A percentile compares a stretch with the other conserved stretches of the same genome.
Conservation (phyloP, 2,888 invertebrate genomes). For the Mimumesa dahlbomi region DNA sequence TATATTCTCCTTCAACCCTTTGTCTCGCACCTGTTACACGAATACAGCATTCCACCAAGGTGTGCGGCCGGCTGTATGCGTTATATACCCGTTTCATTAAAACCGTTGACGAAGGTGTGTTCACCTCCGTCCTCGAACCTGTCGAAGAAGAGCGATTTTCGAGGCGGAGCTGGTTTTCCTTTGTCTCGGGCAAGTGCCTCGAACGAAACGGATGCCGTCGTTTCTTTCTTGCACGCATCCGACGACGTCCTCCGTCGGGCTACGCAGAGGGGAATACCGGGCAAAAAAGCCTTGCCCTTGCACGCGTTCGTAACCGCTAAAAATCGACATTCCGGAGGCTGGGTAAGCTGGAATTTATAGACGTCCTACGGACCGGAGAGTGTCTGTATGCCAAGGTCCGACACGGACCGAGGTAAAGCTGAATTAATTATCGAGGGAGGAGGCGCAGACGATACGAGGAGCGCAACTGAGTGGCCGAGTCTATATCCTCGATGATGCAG, state of each 20-base stretch:
- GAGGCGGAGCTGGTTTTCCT: conserved; percentile 42
- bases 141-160: conserved; percentile 46
- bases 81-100: conserved; percentile 46
- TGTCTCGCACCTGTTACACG: no score
- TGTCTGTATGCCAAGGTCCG: conserved; percentile 68
- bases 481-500: neutral
- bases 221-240: neutral
- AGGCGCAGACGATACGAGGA: conserved; percentile 1
- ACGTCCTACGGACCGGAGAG: conserved; percentile 44
- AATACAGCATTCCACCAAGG: no score
- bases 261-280: conserved; percentile 18
- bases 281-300: conserved; percentile 72
- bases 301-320: conserved; percentile 64
- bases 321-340: conserved; percentile 66
- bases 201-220: conserved; percentile 29
- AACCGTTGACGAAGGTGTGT: conserved; percentile 51
- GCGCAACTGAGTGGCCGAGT: neutral
- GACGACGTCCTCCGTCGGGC: no score
- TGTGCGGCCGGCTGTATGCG: no score
- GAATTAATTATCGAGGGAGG: conserved; percentile 59
- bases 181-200: conserved; percentile 43
- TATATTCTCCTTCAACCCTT: no score
- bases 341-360: conserved; percentile 63
- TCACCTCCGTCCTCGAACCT: conserved; percentile 60
- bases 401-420: conserved; percentile 30